Percentiles rank a stretch among this genome's conserved stretches.
Evolutionary conservation across 2,888 invertebrate genomes (phyloP).

Genomic region (Meta bourneti): DNA sequence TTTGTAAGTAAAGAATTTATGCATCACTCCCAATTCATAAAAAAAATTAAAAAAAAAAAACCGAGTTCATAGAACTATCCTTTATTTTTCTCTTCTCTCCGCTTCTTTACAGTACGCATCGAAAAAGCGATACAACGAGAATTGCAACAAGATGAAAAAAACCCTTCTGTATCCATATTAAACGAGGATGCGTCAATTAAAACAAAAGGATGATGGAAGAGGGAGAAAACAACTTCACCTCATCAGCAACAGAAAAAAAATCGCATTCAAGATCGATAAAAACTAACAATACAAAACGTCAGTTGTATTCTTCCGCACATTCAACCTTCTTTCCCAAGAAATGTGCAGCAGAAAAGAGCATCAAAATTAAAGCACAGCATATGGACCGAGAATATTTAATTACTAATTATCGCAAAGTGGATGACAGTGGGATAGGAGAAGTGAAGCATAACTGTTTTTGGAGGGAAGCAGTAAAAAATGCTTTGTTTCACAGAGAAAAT

Average conservation of each 20-base stretch:
- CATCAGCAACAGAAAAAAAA: background rate
- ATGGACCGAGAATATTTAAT: slow-evolving; percentile 43
- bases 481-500: slow-evolving; percentile 12
- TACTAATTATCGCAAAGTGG: slow-evolving; percentile 47
- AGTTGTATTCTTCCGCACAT: background rate
- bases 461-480: slow-evolving; percentile 1
- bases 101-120: background rate
- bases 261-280: background rate
- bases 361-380: slow-evolving; percentile 12
- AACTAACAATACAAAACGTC: background rate
- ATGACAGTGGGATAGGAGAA: background rate
- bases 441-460: background rate
- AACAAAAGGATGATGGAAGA: background rate
- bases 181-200: slow-evolving; percentile 5
- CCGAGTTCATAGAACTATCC: background rate
- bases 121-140: background rate
- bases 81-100: background rate
- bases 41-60: background rate
- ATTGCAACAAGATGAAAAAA: background rate
- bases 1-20: too few relatives aligned
- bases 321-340: background rate
- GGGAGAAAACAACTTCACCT: background rate
- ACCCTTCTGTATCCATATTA: slow-evolving; percentile 20
- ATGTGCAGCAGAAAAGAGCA: background rate
- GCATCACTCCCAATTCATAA: too few relatives aligned